Conservation (phyloP, 1,140 invertebrate species). For the Acromyrmex echinatior region DNA sequence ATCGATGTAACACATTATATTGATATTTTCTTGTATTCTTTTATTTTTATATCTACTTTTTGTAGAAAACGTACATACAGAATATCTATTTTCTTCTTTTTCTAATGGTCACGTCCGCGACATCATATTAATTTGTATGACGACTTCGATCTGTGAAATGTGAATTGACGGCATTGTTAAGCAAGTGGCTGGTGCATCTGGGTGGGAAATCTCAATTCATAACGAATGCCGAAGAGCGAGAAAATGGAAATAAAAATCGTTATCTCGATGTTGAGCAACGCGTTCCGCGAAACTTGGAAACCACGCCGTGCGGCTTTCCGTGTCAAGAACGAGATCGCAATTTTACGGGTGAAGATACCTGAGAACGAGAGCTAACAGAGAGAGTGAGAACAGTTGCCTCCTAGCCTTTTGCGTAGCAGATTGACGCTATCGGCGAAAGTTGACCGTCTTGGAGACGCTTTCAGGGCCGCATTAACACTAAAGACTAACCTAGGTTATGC, state of each 20-base stretch:
- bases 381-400: conserved; percentile 15
- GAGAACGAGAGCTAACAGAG: conserved; percentile 11
- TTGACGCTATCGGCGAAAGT: conserved; percentile 25
- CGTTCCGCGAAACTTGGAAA: conserved; percentile 43
- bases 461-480: too few species aligned
- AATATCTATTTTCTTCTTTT: not conserved
- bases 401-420: not conserved
- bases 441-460: not conserved
- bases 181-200: not conserved
- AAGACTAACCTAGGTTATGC: too few species aligned
- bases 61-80: not conserved
- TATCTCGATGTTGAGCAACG: conserved; percentile 48
- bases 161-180: not conserved
- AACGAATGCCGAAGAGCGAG: not conserved
- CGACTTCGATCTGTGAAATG: not conserved
- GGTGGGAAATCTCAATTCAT: not conserved
- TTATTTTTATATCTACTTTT: not conserved
- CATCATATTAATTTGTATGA: conserved; percentile 22
- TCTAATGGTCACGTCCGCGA: not conserved
- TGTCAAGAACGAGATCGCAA: conserved; percentile 15
- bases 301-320: not conserved
- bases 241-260: conserved; percentile 52
- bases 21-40: not conserved
- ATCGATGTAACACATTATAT: not conserved
- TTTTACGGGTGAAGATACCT: conserved; percentile 17